Percentiles rank a stretch among this genome's conserved stretches.
These are phyloP conservation scores for Eilema caniola DNA, from an alignment of 2,888 invertebrate species.

Conservation along the genomic window DNA sequence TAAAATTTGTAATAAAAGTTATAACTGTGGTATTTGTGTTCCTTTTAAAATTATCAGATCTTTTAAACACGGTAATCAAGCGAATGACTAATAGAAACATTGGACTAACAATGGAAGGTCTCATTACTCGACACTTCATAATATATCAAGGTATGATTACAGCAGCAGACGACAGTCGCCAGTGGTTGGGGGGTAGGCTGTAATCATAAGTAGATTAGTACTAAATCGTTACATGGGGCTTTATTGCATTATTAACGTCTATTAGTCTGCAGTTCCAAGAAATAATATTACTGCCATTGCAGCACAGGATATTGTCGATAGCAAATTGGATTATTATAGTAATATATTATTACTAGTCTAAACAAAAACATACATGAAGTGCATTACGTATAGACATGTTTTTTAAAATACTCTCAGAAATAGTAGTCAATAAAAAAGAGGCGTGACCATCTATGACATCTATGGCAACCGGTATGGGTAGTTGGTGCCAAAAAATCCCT, in stretches of 20 bases:
- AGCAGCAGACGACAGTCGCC: slow-evolving; percentile 7
- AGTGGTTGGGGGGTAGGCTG: slow-evolving; percentile 15
- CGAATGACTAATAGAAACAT: slow-evolving; percentile 16
- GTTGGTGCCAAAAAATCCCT: too few species aligned
- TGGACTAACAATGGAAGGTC: slow-evolving; percentile 33
- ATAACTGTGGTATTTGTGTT: background rate
- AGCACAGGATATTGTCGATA: slow-evolving; percentile 23
- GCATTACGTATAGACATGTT: too few species aligned
- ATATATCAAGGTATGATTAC: slow-evolving; percentile 35
- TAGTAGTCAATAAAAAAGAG: too few species aligned
- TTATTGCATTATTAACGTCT: slow-evolving; percentile 35
- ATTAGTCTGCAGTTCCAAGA: slow-evolving; percentile 32
- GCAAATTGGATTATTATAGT: slow-evolving; percentile 7
- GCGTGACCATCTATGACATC: too few species aligned
- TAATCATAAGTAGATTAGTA: slow-evolving; percentile 51
- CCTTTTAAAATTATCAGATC: background rate
- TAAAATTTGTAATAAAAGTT: background rate
- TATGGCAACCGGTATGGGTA: too few species aligned
- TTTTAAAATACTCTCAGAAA: too few species aligned
- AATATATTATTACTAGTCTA: background rate
- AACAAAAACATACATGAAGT: too few species aligned
- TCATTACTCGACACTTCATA: slow-evolving; percentile 29
- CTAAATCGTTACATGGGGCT: slow-evolving; percentile 32
- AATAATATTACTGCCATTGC: slow-evolving; percentile 38
- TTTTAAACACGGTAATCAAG: slow-evolving; percentile 17